A percentile compares a stretch with the other conserved stretches of the same genome.
Conservation (phyloP, 1,140 invertebrate species). For the Neuroterus valhalla region DNA sequence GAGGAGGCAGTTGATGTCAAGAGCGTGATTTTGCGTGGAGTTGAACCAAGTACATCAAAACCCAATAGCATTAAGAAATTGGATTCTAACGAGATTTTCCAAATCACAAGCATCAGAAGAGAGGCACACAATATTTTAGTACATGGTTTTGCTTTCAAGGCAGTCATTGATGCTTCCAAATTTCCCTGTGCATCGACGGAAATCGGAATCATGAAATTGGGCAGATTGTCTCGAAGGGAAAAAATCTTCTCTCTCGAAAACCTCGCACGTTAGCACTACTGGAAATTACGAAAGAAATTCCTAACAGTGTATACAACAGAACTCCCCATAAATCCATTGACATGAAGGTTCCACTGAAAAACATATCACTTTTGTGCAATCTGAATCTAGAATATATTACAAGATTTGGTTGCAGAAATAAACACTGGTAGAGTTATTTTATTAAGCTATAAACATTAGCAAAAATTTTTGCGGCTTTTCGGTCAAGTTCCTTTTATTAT, state of each 20-base stretch:
- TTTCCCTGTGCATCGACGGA: constrained; percentile 4
- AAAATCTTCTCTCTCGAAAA: neutral
- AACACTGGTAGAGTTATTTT: too few relatives aligned
- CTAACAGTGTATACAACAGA: too few relatives aligned
- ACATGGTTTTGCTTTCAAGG: neutral
- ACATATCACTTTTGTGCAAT: too few relatives aligned
- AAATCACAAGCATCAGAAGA: constrained; percentile 6
- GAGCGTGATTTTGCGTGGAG: neutral
- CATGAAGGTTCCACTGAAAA: too few relatives aligned
- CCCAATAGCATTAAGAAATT: neutral
- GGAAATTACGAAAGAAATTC: too few relatives aligned
- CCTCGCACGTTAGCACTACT: too few relatives aligned
- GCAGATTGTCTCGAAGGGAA: neutral
- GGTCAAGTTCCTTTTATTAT: too few relatives aligned
- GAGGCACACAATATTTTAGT: neutral
- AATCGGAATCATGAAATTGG: constrained; percentile 13
- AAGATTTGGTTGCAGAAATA: too few relatives aligned
- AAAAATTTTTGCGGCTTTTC: too few relatives aligned
- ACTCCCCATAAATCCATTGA: too few relatives aligned
- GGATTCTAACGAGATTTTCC: neutral
- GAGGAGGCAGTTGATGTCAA: neutral
- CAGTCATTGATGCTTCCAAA: neutral
- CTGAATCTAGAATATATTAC: too few relatives aligned
- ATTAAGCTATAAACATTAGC: too few relatives aligned
- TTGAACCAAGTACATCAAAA: neutral